Percentiles rank a stretch among this genome's conserved stretches.
Conservation (phyloP, 2,888 invertebrate genomes). For the Chrysodeixis includens region DNA sequence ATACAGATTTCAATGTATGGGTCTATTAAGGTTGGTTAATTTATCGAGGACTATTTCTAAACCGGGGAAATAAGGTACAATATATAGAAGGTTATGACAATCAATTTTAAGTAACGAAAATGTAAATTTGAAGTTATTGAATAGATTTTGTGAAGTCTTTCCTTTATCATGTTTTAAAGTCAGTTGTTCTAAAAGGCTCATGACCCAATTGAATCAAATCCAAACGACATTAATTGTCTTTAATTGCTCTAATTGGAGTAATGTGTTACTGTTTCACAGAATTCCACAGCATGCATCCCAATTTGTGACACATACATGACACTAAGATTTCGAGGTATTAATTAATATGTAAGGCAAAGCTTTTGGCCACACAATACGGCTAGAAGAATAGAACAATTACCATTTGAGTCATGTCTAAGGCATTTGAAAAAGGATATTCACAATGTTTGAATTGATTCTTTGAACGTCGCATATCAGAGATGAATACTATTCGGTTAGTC, state of each 20-base stretch:
- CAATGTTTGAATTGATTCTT: not conserved
- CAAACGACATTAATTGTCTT: constrained; percentile 19
- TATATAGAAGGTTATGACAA: no score
- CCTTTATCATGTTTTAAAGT: not conserved
- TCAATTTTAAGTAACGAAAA: no score
- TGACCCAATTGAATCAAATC: constrained; percentile 23
- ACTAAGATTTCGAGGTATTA: constrained; percentile 33
- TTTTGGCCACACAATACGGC: not conserved
- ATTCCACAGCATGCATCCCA: constrained; percentile 30
- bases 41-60: no score
- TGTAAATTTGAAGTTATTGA: no score
- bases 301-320: constrained; percentile 29
- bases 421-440: not conserved
- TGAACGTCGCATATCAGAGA: not conserved
- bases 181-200: not conserved
- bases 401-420: not conserved
- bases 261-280: constrained; percentile 46
- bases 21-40: no score
- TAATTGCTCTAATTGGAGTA: constrained; percentile 39
- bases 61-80: no score
- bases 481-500: not conserved
- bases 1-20: no score
- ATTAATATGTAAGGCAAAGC: constrained; percentile 9
- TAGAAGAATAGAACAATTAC: not conserved
- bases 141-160: not conserved